Percentiles rank a stretch among this genome's conserved stretches.
These are phyloP conservation scores for Spilosoma lubricipeda DNA, from an alignment of 2,888 invertebrate species.

Conservation along the genomic window DNA sequence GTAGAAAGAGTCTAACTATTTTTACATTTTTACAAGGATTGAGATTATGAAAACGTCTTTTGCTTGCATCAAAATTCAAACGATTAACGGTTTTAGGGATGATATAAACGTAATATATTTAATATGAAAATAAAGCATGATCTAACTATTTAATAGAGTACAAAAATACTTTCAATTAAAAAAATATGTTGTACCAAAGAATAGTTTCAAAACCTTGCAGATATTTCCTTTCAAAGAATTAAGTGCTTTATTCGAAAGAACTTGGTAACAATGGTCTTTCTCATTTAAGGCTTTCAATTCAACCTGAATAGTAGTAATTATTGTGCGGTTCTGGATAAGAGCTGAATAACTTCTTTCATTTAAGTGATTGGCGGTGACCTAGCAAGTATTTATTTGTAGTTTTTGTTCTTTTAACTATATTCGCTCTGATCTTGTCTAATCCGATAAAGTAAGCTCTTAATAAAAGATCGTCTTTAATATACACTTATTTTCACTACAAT, in stretches of 20 bases:
- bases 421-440: neutral
- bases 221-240: neutral
- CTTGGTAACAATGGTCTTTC: slow-evolving; percentile 10
- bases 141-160: neutral
- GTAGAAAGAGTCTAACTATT: neutral
- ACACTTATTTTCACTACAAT: no score
- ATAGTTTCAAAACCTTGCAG: neutral
- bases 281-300: slow-evolving; percentile 14
- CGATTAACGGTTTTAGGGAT: neutral
- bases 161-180: neutral
- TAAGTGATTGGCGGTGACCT: slow-evolving; percentile 6
- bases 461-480: neutral
- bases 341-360: neutral
- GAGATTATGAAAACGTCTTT: neutral
- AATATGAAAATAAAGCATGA: neutral
- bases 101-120: neutral
- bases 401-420: neutral
- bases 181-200: neutral
- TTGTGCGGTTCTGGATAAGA: slow-evolving; percentile 6
- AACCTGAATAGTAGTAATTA: slow-evolving; percentile 14
- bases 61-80: neutral
- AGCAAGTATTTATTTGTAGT: neutral
- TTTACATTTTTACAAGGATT: neutral
- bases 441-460: neutral
- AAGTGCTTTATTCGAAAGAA: slow-evolving; percentile 11